Evolutionary conservation across 1,140 invertebrate species (phyloP), one percentile per base, ranked within the genome.

Genomic region (Gryllus bimaculatus): DNA sequence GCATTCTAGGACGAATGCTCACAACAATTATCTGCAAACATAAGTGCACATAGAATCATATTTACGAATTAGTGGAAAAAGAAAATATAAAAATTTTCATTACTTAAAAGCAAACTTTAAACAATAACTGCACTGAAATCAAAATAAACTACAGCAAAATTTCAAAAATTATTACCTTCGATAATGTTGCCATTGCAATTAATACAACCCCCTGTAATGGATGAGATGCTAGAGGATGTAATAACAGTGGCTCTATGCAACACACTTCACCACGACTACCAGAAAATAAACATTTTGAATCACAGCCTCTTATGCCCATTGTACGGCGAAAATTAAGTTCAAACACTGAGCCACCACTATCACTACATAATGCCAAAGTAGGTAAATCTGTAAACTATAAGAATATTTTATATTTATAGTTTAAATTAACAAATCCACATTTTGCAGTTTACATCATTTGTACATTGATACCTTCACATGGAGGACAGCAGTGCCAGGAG

Each of bases 301-400:
- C 93, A 84, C 94, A 96, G 12, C 93, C 93, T 78, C 96, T 88
- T 8, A 97, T 93, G 7, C 96, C 96, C 83, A 98, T 90, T 8
- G 94, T 92, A 79, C 96, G 88, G 81, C 95, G 96, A 83, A 98
- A 97, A 83, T 91, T 94, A 15, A 99, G 88, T 83, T 98, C 93
- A 90, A 98, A 99, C 7, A 99, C 97, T n/a, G 96, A 98, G 4
- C 98, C 98, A 18, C 97, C 96, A 80, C 95, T 98, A 85, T 99
- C 97, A 26, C 95, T 93, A 76, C 95, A 95, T 18, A 98, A 86
- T 8, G 94, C 95, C 77, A 95, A 84, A 8, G 91, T 91, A 48
- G 90, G 89, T 80, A 89, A 90, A 86, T 94, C 93, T 85, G 93
- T 93, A 83, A 93, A 94, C 91, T 92, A 82, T 66, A 86, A 81